Base-by-base conservation (phyloP, 2,888 invertebrate species). In the Incurvaria masculella region DNA sequence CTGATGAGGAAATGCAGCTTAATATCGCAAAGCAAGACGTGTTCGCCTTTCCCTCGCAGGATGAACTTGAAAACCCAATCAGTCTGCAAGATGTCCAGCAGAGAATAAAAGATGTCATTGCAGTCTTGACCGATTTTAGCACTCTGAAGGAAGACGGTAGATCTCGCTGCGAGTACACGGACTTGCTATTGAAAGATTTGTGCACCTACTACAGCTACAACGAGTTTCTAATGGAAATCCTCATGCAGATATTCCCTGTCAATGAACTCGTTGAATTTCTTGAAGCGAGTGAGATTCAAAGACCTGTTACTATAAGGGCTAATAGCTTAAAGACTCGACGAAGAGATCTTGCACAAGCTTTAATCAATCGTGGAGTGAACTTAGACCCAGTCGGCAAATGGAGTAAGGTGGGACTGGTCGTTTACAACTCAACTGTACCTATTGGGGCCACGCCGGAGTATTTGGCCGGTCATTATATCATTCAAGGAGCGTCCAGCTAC, bases 371-470 rank as follows among this genome's bases (percentile, higher is more conserved):
- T 61, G 99, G 99, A 19, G 96, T 98, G 0, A 99, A 99, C 80
- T 82, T 99, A 53, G 98, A 99, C 75, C 97, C 98, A 1, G 84
- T 99, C 49, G 98, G 97, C 4, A 94, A 97, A 68, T 99, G 99
- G 99, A 94, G 96, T 44, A 98, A 97, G 79, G 94, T 97, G 18
- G 99, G 99, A 11, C 80, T 99, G 26, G 96, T 99, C 2, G 84
- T 99, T 8, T 99, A 95, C 68, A 95, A 92, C 56, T 90, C 97
- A 0, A 93, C 95, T 62, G 97, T 99, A 1, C 97, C 98, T 0
- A 80, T 99, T 58, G 98, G 97, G 53, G 99, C 99, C 1, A 99
- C 99, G 0, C 98, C 99, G 0, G 99, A 99, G 74, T 99, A 99
- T 78, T 81, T 99, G 53, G 97, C 97, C 42, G 98, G 99, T 0